Evolutionary conservation across 1,140 invertebrate genomes (phyloP).

Genomic region (Neodiprion fabricii): DNA sequence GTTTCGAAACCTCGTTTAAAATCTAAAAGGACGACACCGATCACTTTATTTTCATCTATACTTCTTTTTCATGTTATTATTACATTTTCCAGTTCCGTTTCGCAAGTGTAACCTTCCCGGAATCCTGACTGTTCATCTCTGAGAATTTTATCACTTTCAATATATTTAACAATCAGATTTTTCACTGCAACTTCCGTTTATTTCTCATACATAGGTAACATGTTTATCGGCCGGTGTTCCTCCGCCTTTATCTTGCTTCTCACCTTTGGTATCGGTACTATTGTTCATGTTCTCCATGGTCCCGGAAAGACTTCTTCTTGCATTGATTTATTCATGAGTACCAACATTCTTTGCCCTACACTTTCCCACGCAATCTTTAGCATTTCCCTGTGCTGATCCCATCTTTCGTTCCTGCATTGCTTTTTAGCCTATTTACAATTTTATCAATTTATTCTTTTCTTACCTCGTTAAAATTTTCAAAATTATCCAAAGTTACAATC

Average conservation of each 20-base stretch:
- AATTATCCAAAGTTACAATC: no score
- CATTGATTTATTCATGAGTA: conserved; percentile 4
- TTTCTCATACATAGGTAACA: conserved; percentile 17
- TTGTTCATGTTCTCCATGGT: conserved; percentile 9
- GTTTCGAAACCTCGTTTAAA: conserved; percentile 32
- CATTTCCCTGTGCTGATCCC: not conserved
- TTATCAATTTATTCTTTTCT: not conserved
- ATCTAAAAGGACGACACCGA: conserved; percentile 23
- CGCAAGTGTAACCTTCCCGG: conserved; percentile 24
- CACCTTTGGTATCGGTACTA: conserved; percentile 22
- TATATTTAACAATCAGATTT: conserved; percentile 19
- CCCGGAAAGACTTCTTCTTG: conserved; percentile 11
- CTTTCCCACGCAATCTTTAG: not conserved
- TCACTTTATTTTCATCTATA: conserved; percentile 15
- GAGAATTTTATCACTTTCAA: conserved; percentile 25
- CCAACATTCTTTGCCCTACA: not conserved
- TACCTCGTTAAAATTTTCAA: not conserved
- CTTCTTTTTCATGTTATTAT: conserved; percentile 25
- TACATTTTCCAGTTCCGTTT: conserved; percentile 24
- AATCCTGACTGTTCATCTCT: conserved; percentile 29
- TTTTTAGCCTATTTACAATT: not conserved
- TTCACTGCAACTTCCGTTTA: conserved; percentile 12
- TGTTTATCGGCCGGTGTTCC: conserved; percentile 21
- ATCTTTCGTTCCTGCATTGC: not conserved
- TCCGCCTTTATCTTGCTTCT: conserved; percentile 14